These are phyloP conservation scores for Antedon mediterranea DNA, from an alignment of 53 echinoderm and acorn worm genomes.

Conservation along the genomic window DNA sequence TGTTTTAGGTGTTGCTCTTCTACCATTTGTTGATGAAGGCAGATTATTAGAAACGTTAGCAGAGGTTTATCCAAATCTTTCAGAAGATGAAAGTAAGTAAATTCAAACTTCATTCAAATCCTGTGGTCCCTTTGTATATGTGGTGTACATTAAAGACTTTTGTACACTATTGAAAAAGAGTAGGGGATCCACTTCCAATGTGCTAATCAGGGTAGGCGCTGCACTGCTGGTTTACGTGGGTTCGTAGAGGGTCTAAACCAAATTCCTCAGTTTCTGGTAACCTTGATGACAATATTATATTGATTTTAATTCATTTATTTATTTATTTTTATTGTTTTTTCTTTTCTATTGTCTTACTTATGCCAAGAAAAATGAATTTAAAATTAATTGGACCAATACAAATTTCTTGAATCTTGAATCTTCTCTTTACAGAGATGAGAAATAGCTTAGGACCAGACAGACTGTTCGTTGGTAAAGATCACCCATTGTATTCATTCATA, in stretches of 20 bases:
- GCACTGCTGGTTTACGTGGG: not conserved
- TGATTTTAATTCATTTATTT: too few species aligned
- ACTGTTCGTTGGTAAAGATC: constrained; percentile 60
- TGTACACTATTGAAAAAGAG: too few species aligned
- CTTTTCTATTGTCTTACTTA: too few species aligned
- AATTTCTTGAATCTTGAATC: too few species aligned
- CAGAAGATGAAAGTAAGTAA: constrained; percentile 64
- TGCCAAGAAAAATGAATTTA: too few species aligned
- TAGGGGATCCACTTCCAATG: too few species aligned
- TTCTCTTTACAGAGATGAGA: constrained; percentile 53
- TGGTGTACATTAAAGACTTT: too few species aligned
- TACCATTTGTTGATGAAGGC: constrained; percentile 94
- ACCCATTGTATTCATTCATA: constrained; percentile 56
- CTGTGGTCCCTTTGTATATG: not conserved
- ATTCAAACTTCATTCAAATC: not conserved
- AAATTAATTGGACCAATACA: too few species aligned
- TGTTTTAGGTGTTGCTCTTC: constrained; percentile 69
- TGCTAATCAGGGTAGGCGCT: not conserved
- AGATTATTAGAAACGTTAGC: constrained; percentile 49
- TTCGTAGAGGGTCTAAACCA: too few species aligned
- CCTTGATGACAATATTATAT: too few species aligned
- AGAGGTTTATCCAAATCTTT: constrained; percentile 61
- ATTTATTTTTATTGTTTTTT: too few species aligned
- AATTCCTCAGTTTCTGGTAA: too few species aligned
- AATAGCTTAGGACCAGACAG: constrained; percentile 84